Conservation (phyloP, 2,888 invertebrate genomes). For the Parapristionchus giblindavisi region DNA sequence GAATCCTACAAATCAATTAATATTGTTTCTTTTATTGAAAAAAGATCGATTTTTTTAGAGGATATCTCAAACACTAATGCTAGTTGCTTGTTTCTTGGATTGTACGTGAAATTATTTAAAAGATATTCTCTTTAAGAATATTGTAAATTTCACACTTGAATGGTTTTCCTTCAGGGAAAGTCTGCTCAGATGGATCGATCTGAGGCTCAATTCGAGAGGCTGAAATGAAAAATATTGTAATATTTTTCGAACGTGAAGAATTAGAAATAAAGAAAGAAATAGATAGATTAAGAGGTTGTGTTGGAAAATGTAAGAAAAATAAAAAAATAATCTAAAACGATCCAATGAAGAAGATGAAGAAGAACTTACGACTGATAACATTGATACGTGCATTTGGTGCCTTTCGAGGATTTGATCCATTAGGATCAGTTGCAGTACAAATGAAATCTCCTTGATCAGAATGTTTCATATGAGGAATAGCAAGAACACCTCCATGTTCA, state of each 20-base stretch:
- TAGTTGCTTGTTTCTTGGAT: too few species aligned
- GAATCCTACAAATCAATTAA: constrained; percentile 69
- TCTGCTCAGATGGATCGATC: constrained; percentile 76
- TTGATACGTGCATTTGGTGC: constrained; percentile 74
- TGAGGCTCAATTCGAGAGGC: constrained; percentile 40
- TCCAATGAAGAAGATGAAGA: not conserved
- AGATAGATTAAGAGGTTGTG: too few species aligned
- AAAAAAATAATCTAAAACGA: too few species aligned
- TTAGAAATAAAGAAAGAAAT: too few species aligned
- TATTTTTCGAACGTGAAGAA: not conserved
- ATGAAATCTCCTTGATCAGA: constrained; percentile 85
- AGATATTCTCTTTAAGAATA: not conserved
- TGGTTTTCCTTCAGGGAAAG: constrained; percentile 77
- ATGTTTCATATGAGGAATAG: constrained; percentile 45
- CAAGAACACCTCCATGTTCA: constrained; percentile 53
- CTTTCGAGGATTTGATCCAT: constrained; percentile 64
- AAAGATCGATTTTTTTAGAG: too few species aligned
- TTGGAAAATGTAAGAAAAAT: too few species aligned
- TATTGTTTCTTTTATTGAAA: not conserved
- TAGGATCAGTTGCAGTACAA: constrained; percentile 78
- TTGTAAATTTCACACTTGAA: constrained; percentile 39
- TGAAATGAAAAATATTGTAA: not conserved
- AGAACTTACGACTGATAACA: constrained; percentile 51
- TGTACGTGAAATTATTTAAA: too few species aligned
- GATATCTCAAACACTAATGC: too few species aligned